Conservation (phyloP, 2,888 invertebrate species). For the Slavum lentiscoides region DNA sequence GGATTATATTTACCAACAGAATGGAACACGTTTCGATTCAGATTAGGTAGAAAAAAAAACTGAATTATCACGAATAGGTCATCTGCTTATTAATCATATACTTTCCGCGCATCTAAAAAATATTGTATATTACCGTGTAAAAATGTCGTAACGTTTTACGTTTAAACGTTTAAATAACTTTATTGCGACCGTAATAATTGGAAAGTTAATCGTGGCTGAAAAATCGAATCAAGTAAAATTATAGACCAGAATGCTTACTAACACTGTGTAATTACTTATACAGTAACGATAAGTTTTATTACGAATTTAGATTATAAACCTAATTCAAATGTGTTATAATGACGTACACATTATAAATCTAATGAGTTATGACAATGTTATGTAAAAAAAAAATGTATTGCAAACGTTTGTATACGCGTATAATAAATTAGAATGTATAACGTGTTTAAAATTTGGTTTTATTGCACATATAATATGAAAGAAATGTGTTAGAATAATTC, state of each 20-base stretch:
- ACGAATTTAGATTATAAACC: slow-evolving; percentile 9
- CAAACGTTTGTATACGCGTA: no score
- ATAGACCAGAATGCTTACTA: background rate
- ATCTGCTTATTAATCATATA: no score
- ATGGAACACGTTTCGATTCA: no score
- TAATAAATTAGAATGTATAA: no score
- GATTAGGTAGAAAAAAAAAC: no score
- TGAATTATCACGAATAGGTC: no score
- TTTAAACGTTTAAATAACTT: background rate
- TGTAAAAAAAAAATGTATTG: background rate
- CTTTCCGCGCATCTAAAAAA: no score
- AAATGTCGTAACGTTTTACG: background rate
- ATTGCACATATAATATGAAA: no score
- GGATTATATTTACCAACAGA: no score
- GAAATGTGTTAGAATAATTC: no score
- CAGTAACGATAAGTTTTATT: background rate
- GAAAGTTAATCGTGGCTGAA: slow-evolving; percentile 8
- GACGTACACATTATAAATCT: background rate
- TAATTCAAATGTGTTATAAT: background rate
- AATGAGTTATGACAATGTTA: background rate
- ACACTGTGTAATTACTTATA: no score
- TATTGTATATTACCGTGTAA: background rate
- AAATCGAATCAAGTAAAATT: slow-evolving; percentile 2
- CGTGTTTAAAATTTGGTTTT: no score
- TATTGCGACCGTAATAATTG: slow-evolving; percentile 6